A percentile compares a stretch with the other conserved stretches of the same genome.
Evolutionary conservation across 30 jellyfish, hydroid and myxozoan genomes (phyloP).

Genomic region (Aurelia coerulea): DNA sequence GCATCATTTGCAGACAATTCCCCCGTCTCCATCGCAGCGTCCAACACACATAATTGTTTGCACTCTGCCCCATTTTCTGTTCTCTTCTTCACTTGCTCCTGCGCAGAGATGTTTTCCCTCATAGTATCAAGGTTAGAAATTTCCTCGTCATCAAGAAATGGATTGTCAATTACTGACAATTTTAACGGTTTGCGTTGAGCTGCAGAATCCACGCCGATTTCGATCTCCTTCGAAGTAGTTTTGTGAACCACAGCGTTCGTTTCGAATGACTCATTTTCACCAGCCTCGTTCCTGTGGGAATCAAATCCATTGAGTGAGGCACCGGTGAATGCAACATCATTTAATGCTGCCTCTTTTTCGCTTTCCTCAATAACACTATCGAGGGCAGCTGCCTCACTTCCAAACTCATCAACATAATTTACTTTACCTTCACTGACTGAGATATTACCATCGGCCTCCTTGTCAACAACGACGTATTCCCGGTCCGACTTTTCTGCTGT

Average conservation of each 20-base stretch:
- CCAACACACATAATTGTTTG: not conserved
- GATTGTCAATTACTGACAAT: slow-evolving; percentile 26
- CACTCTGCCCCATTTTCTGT: too few relatives aligned
- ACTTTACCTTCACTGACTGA: slow-evolving; percentile 77
- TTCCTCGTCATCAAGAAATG: slow-evolving; percentile 29
- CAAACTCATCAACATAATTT: slow-evolving; percentile 37
- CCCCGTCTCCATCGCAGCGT: not conserved
- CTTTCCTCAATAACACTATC: slow-evolving; percentile 40
- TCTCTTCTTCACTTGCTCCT: not conserved
- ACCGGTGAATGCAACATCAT: slow-evolving; percentile 51
- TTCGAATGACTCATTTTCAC: not conserved
- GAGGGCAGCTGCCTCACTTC: slow-evolving; percentile 80
- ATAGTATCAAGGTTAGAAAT: not conserved
- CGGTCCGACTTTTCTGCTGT: slow-evolving; percentile 23
- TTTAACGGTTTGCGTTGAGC: not conserved
- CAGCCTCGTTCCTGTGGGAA: slow-evolving; percentile 20
- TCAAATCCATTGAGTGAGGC: slow-evolving; percentile 23
- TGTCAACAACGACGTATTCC: slow-evolving; percentile 60
- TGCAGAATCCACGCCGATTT: not conserved
- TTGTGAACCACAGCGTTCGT: not conserved
- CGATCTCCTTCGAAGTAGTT: not conserved
- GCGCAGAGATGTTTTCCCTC: not conserved
- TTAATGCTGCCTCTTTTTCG: slow-evolving; percentile 58
- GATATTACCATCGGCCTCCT: slow-evolving; percentile 48
- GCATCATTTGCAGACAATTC: not conserved